Evolutionary conservation across 2,797 vertebrate genomes (phyloP).

Genomic region (Enteromius mattozi): DNA sequence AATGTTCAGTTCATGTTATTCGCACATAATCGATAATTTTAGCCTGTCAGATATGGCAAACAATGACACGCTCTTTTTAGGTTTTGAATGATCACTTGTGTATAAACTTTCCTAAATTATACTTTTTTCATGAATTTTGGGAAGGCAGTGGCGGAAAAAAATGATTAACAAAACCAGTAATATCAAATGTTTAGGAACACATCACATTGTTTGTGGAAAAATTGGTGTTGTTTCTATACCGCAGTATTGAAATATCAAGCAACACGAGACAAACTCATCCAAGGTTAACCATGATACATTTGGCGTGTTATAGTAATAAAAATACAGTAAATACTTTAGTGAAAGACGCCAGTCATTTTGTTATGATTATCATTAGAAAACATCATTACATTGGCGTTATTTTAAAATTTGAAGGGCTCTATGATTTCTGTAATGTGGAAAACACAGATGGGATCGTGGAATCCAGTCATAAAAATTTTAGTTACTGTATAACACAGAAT

Average conservation of each 20-base stretch:
- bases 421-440: neutral
- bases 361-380: constrained; percentile 12
- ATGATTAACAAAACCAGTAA: neutral
- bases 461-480: neutral
- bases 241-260: neutral
- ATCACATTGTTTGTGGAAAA: neutral
- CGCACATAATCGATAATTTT: constrained; percentile 16
- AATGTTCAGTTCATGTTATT: neutral
- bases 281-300: neutral
- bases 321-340: constrained; percentile 1
- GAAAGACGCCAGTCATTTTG: neutral
- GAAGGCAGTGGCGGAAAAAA: neutral
- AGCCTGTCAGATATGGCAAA: neutral
- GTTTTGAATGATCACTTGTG: neutral
- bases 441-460: neutral
- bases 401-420: neutral
- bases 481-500: neutral
- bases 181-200: constrained; percentile 22
- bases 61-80: constrained; percentile 22
- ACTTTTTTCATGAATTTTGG: neutral
- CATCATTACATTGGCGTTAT: neutral
- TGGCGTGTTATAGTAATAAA: neutral
- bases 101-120: constrained; percentile 10
- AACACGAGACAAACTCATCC: neutral
- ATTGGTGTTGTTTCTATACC: neutral